Conservation (phyloP, 2,888 invertebrate genomes). For the Microplitis manilae region DNA sequence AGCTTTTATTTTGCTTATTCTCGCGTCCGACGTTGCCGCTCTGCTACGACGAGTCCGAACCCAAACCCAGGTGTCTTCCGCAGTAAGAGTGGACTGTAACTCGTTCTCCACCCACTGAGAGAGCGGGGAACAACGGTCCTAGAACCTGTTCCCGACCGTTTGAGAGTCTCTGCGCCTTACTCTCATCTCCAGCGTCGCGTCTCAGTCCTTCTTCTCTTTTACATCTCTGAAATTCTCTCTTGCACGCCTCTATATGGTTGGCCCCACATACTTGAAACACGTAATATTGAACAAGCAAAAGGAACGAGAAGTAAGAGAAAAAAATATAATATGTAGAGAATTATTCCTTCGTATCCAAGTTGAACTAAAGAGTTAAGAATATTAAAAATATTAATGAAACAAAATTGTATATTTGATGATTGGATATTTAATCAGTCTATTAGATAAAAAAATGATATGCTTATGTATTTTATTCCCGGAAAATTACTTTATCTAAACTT, state of each 20-base stretch:
- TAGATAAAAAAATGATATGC: background rate
- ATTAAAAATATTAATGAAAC: constrained; percentile 16
- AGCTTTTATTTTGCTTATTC: constrained; percentile 27
- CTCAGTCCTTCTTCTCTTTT: constrained; percentile 37
- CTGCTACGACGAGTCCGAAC: constrained; percentile 45
- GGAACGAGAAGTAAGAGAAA: constrained; percentile 37
- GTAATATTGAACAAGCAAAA: constrained; percentile 59
- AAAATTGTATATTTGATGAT: constrained; percentile 26
- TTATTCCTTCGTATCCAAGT: constrained; percentile 30
- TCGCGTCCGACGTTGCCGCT: constrained; percentile 58
- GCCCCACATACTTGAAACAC: constrained; percentile 51
- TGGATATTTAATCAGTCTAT: background rate
- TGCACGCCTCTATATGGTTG: constrained; percentile 39
- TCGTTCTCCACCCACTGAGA: constrained; percentile 64
- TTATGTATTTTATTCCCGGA: too few relatives aligned
- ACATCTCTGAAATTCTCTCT: constrained; percentile 48
- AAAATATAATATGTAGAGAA: constrained; percentile 32
- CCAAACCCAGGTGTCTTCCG: constrained; percentile 63
- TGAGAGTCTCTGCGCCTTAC: constrained; percentile 59
- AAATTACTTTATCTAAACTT: too few relatives aligned
- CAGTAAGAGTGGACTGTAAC: constrained; percentile 56
- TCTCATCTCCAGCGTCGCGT: constrained; percentile 40
- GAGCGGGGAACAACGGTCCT: constrained; percentile 61
- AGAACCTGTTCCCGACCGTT: constrained; percentile 65
- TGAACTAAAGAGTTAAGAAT: constrained; percentile 29